phyloP scores from a whole-genome alignment of 2,113 vertebrate genomes.

The Nestor notabilis region DNA sequence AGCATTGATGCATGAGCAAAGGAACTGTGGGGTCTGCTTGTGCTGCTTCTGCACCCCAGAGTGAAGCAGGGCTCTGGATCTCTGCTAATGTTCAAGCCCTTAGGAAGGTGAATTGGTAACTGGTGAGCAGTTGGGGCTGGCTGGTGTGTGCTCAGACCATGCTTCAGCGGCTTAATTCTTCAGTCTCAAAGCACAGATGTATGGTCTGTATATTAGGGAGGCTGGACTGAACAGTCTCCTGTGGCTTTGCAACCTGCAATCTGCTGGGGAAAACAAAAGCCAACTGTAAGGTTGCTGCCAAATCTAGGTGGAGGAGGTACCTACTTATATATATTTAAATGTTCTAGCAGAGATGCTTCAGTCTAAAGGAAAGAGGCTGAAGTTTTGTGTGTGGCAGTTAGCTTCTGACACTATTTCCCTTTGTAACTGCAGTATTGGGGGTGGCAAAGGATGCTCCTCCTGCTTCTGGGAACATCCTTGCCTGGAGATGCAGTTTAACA shows the following conservation, averaged over 20 bases:
- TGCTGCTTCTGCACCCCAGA: not conserved
- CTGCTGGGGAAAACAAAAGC: not conserved
- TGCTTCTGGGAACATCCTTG: not conserved
- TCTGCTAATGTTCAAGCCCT: not conserved
- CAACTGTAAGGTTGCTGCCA: not conserved
- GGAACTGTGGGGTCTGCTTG: not conserved
- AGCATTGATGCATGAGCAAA: not conserved
- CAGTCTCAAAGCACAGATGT: not conserved
- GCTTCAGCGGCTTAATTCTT: fast-evolving
- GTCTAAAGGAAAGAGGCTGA: not conserved
- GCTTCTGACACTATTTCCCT: not conserved
- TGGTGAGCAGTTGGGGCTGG: not conserved
- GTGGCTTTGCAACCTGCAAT: not conserved
- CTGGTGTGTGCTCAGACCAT: not conserved
- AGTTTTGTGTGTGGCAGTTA: not conserved
- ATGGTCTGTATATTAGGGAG: not conserved
- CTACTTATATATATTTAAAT: not conserved
- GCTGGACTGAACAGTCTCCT: not conserved
- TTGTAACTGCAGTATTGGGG: not conserved
- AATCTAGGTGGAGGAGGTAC: not conserved
- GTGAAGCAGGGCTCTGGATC: not conserved
- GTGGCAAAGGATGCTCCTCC: not conserved
- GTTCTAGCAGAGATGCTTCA: not conserved
- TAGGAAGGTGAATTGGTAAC: not conserved
- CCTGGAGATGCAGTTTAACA: not conserved